These are phyloP conservation scores for Montipora capitata DNA, from an alignment of 92 coral and sea anemone species.

Conservation along the genomic window DNA sequence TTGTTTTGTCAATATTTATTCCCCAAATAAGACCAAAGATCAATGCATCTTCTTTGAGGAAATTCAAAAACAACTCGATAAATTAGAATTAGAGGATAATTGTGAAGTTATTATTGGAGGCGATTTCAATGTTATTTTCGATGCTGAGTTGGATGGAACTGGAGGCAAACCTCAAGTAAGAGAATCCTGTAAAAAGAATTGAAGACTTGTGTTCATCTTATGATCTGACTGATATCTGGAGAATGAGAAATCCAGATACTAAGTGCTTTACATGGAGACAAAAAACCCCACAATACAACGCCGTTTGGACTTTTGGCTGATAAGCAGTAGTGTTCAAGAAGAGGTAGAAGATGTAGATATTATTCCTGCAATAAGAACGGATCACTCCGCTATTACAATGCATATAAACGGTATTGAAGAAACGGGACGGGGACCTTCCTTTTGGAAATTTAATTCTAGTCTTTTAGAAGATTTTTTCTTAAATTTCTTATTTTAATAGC, in stretches of 20 bases:
- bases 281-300: slow-evolving; percentile 37
- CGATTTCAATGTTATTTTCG: slow-evolving; percentile 45
- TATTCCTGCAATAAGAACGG: slow-evolving; percentile 57
- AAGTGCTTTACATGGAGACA: slow-evolving; percentile 54
- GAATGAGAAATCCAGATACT: slow-evolving; percentile 52
- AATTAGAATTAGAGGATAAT: slow-evolving; percentile 13
- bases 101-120: slow-evolving; percentile 39
- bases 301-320: slow-evolving; percentile 57
- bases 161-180: slow-evolving; percentile 56
- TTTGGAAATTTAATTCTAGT: slow-evolving; percentile 69
- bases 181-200: slow-evolving; percentile 24
- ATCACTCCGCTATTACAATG: slow-evolving; percentile 62
- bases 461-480: background rate
- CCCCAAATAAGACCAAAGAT: slow-evolving; percentile 50
- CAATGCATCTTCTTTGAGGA: slow-evolving; percentile 32
- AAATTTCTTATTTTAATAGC: too few species aligned
- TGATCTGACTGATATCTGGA: slow-evolving; percentile 39
- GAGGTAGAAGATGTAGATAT: slow-evolving; percentile 53
- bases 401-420: slow-evolving; percentile 54
- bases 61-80: slow-evolving; percentile 19
- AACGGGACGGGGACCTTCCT: slow-evolving; percentile 52
- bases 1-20: slow-evolving; percentile 40
- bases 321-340: slow-evolving; percentile 37
- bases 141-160: slow-evolving; percentile 34
- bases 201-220: slow-evolving; percentile 21